Percentiles rank a stretch among this genome's conserved stretches.
Conservation (phyloP, 2,888 invertebrate species). For the Crepidodera aurea region DNA sequence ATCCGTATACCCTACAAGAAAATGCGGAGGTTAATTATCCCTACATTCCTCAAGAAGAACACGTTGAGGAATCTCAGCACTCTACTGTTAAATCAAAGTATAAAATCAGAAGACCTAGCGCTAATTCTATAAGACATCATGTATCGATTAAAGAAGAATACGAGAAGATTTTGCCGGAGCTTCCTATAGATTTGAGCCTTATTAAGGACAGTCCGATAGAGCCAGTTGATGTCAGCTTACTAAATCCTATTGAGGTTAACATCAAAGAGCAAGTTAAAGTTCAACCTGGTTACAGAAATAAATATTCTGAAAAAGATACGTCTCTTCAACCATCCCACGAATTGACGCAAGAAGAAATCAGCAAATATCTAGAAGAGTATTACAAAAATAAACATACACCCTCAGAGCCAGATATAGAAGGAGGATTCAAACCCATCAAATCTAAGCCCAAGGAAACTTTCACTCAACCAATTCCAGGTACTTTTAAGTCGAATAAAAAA, state of each 20-base stretch:
- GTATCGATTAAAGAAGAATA: slow-evolving; percentile 21
- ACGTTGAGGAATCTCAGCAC: slow-evolving; percentile 41
- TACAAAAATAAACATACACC: slow-evolving; percentile 41
- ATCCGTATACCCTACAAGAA: slow-evolving; percentile 6
- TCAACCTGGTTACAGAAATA: neutral
- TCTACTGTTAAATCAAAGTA: slow-evolving; percentile 29
- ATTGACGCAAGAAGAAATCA: slow-evolving; percentile 47
- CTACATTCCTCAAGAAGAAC: slow-evolving; percentile 36
- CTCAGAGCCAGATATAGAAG: slow-evolving; percentile 46
- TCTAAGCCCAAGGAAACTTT: slow-evolving; percentile 38
- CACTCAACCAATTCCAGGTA: slow-evolving; percentile 47
- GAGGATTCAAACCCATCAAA: slow-evolving; percentile 52
- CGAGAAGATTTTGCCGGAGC: slow-evolving; percentile 4
- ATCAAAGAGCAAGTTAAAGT: slow-evolving; percentile 31
- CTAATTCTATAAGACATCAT: slow-evolving; percentile 18
- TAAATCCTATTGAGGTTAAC: slow-evolving; percentile 53
- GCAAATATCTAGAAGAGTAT: slow-evolving; percentile 47
- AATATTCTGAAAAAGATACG: slow-evolving; percentile 28
- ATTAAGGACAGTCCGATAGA: slow-evolving; percentile 44
- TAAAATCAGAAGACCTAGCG: slow-evolving; percentile 4
- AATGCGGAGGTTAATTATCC: slow-evolving; percentile 12
- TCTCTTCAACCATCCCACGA: slow-evolving; percentile 45
- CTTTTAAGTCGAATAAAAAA: slow-evolving; percentile 57
- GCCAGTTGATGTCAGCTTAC: slow-evolving; percentile 49
- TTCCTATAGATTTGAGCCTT: slow-evolving; percentile 51